These are phyloP conservation scores for Tympanuchus pallidicinctus DNA, from an alignment of 2,113 vertebrate genomes.

Conservation along the genomic window DNA sequence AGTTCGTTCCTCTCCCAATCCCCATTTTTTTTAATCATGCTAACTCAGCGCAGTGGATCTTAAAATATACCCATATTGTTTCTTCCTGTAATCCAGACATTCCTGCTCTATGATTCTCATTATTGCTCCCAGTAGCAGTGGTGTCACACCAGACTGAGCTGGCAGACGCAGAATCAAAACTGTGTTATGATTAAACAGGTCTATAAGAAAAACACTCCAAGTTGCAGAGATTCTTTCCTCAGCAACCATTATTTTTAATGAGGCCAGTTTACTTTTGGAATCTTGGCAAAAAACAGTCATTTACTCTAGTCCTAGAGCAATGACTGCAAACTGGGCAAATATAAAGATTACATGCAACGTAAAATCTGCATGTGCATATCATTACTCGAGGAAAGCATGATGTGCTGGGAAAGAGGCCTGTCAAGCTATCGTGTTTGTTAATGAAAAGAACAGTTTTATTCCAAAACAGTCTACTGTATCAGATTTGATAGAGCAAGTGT, in stretches of 20 bases:
- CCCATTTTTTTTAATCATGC: not conserved
- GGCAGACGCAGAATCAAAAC: constrained; percentile 43
- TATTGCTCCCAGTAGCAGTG: constrained; percentile 34
- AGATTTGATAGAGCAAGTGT: constrained; percentile 68
- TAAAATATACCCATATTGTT: not conserved
- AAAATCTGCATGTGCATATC: constrained; percentile 69
- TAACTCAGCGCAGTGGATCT: not conserved
- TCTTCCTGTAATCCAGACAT: not conserved
- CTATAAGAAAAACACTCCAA: constrained; percentile 34
- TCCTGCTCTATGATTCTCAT: constrained; percentile 33
- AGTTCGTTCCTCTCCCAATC: not conserved
- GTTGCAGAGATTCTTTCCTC: constrained; percentile 34
- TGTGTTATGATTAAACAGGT: constrained; percentile 40
- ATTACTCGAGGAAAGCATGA: constrained; percentile 52
- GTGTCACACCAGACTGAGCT: constrained; percentile 50
- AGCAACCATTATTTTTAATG: constrained; percentile 74
- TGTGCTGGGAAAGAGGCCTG: constrained; percentile 28
- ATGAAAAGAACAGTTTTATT: constrained; percentile 66
- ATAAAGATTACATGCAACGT: constrained; percentile 64
- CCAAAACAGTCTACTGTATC: constrained; percentile 61
- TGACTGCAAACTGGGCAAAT: constrained; percentile 52
- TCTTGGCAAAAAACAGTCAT: constrained; percentile 65
- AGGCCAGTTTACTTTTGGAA: constrained; percentile 70
- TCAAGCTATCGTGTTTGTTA: constrained; percentile 45
- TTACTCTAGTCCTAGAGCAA: constrained; percentile 73